A percentile compares a stretch with the other conserved stretches of the same genome.
These are phyloP conservation scores for Boloria selene DNA, from an alignment of 2,888 invertebrate species.

Conservation along the genomic window DNA sequence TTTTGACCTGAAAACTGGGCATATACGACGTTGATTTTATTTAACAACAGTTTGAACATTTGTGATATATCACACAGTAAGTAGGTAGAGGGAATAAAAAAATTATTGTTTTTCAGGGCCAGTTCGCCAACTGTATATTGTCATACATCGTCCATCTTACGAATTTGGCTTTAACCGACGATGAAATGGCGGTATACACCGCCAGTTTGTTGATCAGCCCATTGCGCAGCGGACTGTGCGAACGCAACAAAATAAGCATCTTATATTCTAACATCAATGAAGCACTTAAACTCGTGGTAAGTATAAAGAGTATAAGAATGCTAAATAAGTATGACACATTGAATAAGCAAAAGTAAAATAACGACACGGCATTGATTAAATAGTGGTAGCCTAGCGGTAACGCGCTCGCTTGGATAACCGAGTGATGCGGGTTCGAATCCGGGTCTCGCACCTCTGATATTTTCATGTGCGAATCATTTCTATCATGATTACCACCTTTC, in stretches of 20 bases:
- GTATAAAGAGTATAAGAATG: conserved; percentile 10
- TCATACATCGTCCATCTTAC: conserved; percentile 90
- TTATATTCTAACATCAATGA: conserved; percentile 88
- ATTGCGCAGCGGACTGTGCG: conserved; percentile 90
- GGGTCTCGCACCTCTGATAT: too few relatives aligned
- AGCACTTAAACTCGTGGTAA: conserved; percentile 85
- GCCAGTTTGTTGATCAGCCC: conserved; percentile 92
- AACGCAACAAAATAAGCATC: conserved; percentile 84
- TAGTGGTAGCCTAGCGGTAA: too few relatives aligned
- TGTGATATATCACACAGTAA: conserved; percentile 53
- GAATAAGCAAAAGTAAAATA: too few relatives aligned
- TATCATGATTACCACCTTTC: too few relatives aligned
- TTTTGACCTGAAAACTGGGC: too few relatives aligned
- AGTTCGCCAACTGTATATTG: conserved; percentile 91
- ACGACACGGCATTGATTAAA: too few relatives aligned
- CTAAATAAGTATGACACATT: too few relatives aligned
- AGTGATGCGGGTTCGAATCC: too few relatives aligned
- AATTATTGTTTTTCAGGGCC: conserved; percentile 82
- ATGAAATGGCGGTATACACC: conserved; percentile 94
- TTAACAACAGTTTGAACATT: too few relatives aligned
- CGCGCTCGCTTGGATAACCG: too few relatives aligned
- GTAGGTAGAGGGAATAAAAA: conserved; percentile 64
- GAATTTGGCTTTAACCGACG: conserved; percentile 90
- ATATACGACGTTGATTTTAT: too few relatives aligned
- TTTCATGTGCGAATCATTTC: too few relatives aligned